Evolutionary conservation across 2,888 invertebrate species (phyloP).

Genomic region (Arctia plantaginis): DNA sequence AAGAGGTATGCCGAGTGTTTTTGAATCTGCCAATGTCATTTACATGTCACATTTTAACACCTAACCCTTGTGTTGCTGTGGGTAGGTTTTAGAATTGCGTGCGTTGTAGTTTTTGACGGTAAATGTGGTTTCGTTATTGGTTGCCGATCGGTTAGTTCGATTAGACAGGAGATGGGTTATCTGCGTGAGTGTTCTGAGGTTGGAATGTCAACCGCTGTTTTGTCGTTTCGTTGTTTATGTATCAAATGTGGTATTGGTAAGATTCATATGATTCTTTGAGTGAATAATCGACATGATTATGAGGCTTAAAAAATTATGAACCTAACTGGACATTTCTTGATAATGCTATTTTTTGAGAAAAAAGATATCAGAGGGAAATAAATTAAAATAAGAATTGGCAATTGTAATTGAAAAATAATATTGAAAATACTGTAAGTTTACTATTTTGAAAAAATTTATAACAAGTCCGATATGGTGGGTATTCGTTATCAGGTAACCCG

Average conservation of each 20-base stretch:
- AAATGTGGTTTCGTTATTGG: constrained; percentile 44
- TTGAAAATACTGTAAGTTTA: too few relatives aligned
- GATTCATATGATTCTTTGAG: constrained; percentile 23
- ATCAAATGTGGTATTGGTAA: constrained; percentile 51
- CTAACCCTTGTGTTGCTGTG: constrained; percentile 38
- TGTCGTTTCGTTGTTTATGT: constrained; percentile 58
- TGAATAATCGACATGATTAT: constrained; percentile 20
- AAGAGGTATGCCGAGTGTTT: constrained; percentile 70
- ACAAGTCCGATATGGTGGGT: too few relatives aligned
- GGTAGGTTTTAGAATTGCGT: constrained; percentile 47
- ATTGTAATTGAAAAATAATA: not conserved
- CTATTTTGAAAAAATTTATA: too few relatives aligned
- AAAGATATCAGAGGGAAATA: not conserved
- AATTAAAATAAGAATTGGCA: not conserved
- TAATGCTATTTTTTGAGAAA: not conserved
- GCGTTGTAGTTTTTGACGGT: constrained; percentile 2
- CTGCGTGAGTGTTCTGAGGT: constrained; percentile 71
- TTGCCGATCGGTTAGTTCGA: constrained; percentile 71
- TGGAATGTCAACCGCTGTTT: constrained; percentile 65
- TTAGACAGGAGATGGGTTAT: constrained; percentile 77
- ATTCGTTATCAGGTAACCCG: too few relatives aligned
- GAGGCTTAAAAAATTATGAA: constrained; percentile 3
- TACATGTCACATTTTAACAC: constrained; percentile 18
- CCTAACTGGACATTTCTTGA: not conserved
- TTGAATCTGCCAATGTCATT: constrained; percentile 39